Conservation (phyloP, 2,113 vertebrate genomes). For the Rhodinocichla rosea region DNA sequence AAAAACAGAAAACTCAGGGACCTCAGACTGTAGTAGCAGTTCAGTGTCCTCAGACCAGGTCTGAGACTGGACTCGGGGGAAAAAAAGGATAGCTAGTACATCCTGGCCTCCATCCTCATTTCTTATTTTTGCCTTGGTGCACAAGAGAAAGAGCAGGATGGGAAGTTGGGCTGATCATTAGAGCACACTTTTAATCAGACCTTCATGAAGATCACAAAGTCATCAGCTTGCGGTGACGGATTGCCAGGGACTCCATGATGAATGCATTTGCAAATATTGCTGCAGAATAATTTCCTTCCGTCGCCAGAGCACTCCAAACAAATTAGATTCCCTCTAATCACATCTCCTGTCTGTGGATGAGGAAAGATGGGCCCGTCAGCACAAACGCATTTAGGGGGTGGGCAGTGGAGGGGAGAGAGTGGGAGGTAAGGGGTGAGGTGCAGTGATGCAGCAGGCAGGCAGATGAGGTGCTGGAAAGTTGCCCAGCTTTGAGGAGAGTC, state of each 20-base stretch:
- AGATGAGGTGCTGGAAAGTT: slow-evolving; percentile 18
- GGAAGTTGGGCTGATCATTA: slow-evolving; percentile 48
- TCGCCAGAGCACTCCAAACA: slow-evolving; percentile 76
- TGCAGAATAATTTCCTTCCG: slow-evolving; percentile 78
- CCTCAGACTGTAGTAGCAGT: neutral
- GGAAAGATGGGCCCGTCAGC: slow-evolving; percentile 70
- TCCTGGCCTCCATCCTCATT: neutral
- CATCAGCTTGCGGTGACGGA: slow-evolving; percentile 55
- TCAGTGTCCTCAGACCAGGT: neutral
- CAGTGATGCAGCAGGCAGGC: slow-evolving; percentile 14
- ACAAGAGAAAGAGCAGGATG: neutral
- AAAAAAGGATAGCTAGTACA: neutral
- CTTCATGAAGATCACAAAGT: slow-evolving; percentile 71
- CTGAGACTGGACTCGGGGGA: neutral
- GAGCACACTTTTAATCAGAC: slow-evolving; percentile 66
- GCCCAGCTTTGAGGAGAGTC: neutral
- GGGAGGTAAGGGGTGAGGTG: neutral
- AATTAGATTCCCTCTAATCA: slow-evolving; percentile 82
- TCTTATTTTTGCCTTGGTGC: neutral
- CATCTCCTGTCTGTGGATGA: slow-evolving; percentile 70
- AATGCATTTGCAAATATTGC: slow-evolving; percentile 81
- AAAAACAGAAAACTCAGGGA: neutral
- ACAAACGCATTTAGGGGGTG: slow-evolving; percentile 53
- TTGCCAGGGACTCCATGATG: slow-evolving; percentile 71
- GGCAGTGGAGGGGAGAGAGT: neutral